Percentiles rank a stretch among this genome's conserved stretches.
phyloP scores from a whole-genome alignment of 2,113 vertebrate genomes.

The Sisor rabdophorus region DNA sequence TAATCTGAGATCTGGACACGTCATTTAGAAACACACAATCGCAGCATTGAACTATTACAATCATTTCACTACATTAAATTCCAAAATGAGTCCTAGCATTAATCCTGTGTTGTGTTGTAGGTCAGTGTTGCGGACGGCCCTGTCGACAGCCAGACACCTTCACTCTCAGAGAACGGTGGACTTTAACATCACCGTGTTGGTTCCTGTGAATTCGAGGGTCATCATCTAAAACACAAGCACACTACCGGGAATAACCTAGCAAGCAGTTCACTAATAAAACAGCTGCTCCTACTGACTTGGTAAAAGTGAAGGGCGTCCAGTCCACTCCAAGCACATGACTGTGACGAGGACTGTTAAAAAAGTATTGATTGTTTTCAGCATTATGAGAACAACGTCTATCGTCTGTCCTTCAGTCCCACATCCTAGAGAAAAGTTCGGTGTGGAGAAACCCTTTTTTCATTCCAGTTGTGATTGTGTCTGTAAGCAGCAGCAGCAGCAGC shows the following conservation, averaged over 20 bases:
- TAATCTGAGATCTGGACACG: too few species aligned
- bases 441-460: background rate
- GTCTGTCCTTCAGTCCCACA: background rate
- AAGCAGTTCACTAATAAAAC: background rate
- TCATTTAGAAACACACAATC: background rate
- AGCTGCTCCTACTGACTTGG: conserved; percentile 6
- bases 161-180: conserved; percentile 43
- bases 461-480: conserved; percentile 17
- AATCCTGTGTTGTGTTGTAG: conserved; percentile 33
- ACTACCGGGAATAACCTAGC: background rate
- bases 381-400: background rate
- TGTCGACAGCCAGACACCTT: conserved; percentile 28
- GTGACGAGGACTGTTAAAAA: conserved; percentile 19
- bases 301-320: too few species aligned
- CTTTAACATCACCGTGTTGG: conserved; percentile 16
- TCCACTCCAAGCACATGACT: conserved; percentile 35
- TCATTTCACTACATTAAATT: background rate
- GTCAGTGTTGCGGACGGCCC: conserved; percentile 43
- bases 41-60: background rate
- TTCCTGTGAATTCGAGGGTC: background rate
- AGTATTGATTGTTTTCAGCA: background rate
- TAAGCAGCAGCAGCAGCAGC: conserved; percentile 14
- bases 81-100: background rate
- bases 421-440: background rate
- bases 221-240: conserved; percentile 5